These are phyloP conservation scores for Wasmannia auropunctata DNA, from an alignment of 1,140 invertebrate species.

Conservation along the genomic window DNA sequence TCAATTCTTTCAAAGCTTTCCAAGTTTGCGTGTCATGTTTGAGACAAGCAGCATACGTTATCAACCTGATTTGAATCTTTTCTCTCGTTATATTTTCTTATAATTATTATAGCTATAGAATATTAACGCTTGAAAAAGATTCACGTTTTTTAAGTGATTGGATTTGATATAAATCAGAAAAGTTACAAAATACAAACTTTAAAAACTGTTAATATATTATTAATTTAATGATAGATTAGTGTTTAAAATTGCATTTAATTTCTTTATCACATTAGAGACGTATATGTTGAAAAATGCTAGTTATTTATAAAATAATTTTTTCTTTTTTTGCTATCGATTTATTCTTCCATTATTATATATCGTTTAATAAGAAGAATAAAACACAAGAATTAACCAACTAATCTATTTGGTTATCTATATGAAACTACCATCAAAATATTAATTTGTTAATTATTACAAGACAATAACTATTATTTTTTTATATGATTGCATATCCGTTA, in stretches of 20 bases:
- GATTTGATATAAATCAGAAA: neutral
- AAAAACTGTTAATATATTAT: too few relatives aligned
- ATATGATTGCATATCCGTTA: neutral
- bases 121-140: neutral
- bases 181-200: neutral
- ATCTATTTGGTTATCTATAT: too few relatives aligned
- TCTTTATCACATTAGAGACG: too few relatives aligned
- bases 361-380: neutral
- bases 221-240: neutral
- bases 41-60: neutral
- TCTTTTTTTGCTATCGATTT: neutral
- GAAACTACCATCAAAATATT: neutral
- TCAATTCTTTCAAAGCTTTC: neutral
- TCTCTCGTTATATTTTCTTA: neutral
- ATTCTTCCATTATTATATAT: neutral
- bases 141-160: neutral
- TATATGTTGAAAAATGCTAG: too few relatives aligned
- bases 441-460: neutral
- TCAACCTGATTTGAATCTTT: neutral
- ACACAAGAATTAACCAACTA: neutral
- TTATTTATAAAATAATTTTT: too few relatives aligned
- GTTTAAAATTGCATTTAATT: neutral
- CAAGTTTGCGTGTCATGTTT: neutral
- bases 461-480: neutral
- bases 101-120: neutral